These are phyloP conservation scores for Vidua chalybeata DNA, from an alignment of 2,113 vertebrate species.

Conservation along the genomic window DNA sequence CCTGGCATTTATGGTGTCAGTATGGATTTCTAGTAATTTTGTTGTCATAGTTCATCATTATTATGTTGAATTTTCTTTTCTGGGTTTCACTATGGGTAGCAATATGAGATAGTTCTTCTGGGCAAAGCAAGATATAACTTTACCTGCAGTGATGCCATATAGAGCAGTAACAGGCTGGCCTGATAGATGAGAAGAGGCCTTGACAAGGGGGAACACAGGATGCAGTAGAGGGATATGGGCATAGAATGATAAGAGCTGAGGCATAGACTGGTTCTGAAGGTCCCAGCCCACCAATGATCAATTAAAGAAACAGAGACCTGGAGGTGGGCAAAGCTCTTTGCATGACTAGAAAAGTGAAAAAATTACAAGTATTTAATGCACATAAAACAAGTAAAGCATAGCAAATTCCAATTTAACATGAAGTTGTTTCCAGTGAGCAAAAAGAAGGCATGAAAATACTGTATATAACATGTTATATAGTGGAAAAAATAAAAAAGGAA, in stretches of 20 bases:
- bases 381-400: not conserved
- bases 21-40: conserved; percentile 9
- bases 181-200: not conserved
- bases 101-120: not conserved
- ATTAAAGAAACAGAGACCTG: not conserved
- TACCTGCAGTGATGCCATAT: fast-evolving
- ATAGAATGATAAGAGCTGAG: not conserved
- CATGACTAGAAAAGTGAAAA: not conserved
- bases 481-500: not conserved
- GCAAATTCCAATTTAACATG: not conserved
- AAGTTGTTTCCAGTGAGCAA: not conserved
- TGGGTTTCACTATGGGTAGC: not conserved
- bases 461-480: not conserved
- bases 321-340: not conserved
- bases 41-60: not conserved
- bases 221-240: not conserved
- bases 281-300: not conserved
- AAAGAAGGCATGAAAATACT: not conserved
- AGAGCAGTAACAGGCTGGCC: not conserved
- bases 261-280: not conserved
- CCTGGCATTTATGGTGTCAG: conserved; percentile 46
- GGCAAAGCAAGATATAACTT: not conserved
- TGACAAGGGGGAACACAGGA: not conserved
- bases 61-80: not conserved
- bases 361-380: not conserved